Evolutionary conservation across 2,888 invertebrate species (phyloP).

Genomic region (Platynereis dumerilii): DNA sequence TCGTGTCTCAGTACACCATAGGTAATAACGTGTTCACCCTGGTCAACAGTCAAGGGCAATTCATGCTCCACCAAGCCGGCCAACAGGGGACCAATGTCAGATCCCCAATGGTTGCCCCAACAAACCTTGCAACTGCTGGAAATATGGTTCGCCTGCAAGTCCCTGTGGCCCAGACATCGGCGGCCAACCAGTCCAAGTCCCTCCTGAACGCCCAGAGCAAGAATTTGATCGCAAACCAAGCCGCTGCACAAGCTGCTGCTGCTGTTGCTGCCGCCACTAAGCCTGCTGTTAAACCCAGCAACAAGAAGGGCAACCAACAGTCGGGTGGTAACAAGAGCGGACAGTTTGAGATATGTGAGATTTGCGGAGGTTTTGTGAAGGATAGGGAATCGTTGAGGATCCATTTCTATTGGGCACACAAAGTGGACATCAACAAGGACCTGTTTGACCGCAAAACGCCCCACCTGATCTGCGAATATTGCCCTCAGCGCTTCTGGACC

Average conservation of each 20-base stretch:
- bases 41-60: constrained; percentile 16
- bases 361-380: constrained; percentile 96
- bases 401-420: constrained; percentile 98
- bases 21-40: constrained; percentile 24
- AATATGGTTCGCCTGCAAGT: neutral
- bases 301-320: neutral
- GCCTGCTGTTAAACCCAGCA: neutral
- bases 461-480: constrained; percentile 93
- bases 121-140: neutral
- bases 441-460: constrained; percentile 68
- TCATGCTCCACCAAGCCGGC: constrained; percentile 10
- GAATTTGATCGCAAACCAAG: neutral
- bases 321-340: constrained; percentile 8
- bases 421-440: constrained; percentile 66
- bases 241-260: neutral
- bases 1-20: constrained; percentile 12
- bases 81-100: neutral
- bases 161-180: constrained; percentile 5
- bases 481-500: constrained; percentile 95
- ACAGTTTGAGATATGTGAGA: constrained; percentile 85
- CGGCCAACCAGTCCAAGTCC: neutral
- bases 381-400: constrained; percentile 91
- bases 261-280: neutral
- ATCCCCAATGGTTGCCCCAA: neutral
- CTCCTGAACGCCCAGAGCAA: neutral